Base-by-base conservation (phyloP, 2,888 invertebrate species). In the Callyntrura sp. region DNA sequence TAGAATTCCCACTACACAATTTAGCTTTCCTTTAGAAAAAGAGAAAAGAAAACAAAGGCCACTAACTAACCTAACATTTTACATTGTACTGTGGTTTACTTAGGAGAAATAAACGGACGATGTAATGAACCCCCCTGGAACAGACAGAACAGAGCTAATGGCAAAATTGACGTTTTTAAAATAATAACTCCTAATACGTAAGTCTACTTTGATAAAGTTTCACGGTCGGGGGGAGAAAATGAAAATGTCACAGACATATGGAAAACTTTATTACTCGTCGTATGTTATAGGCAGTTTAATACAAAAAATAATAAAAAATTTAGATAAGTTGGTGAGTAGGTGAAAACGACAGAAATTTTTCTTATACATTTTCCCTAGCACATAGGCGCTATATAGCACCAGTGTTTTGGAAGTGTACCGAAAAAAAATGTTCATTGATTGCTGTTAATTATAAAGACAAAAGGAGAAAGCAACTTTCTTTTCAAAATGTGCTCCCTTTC, bases 361-460 rank as follows among this genome's bases (percentile, higher is more conserved):
- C 65, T 45, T 45, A 20, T 23, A 62, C 62, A 62, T 62, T 82
- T 35, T 81, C 35, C 35, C 79, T 60, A 35, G 57, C 25, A 20
- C 23, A 51, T 17, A 12, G 62, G 25, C n/a, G 14, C 2, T 17
- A 51, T 73, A n/a, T n/a, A n/a, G n/a, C n/a, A n/a, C n/a, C 8
- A 73, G 73, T 73, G 73, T 73, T 51, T 48, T 1, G 45, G 20
- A 70, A 73, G 23, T 23, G 51, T n/a, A 8, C 3, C 62, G 8
- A 84, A 70, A 17, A 17, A 51, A n/a, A n/a, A n/a, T n/a, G n/a
- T n/a, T n/a, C 68, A 65, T 65, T 65, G 86, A 86, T 79, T 86
- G 62, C 78, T 86, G 78, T 86, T 86, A 86, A 86, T 86, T 86
- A 85, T n/a, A n/a, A 85, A 60, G 51, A 62, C 23, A 51, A 20